Evolutionary conservation across 2,888 invertebrate genomes (phyloP).

Genomic region (Crossocerus cetratus): DNA sequence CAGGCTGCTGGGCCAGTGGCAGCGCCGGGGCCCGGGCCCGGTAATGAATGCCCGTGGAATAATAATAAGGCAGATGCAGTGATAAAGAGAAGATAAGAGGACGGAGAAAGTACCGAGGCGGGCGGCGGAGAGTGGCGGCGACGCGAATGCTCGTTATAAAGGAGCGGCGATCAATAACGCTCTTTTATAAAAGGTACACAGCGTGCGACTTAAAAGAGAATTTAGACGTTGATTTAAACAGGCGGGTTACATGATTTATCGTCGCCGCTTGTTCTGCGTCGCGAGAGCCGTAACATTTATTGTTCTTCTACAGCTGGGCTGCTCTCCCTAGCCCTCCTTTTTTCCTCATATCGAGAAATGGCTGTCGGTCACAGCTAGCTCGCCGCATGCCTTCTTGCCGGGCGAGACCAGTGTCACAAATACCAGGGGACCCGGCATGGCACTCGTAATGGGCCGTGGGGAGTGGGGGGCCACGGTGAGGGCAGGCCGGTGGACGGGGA

Average conservation of each 20-base stretch:
- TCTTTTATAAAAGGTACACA: conserved; percentile 47
- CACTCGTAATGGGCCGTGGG: no score
- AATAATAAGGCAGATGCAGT: conserved; percentile 40
- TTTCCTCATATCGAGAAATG: conserved; percentile 9
- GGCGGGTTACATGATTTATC: conserved; percentile 46
- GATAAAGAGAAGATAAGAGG: conserved; percentile 41
- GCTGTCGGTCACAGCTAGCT: no score
- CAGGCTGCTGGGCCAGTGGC: not conserved
- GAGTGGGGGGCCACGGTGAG: no score
- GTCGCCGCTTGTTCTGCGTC: conserved; percentile 39
- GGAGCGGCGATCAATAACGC: conserved; percentile 49
- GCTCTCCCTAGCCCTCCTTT: conserved; percentile 17
- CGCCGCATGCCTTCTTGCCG: no score
- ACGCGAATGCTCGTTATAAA: conserved; percentile 42
- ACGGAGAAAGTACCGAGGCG: conserved; percentile 41
- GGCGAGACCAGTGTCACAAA: no score
- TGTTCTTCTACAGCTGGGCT: conserved; percentile 31
- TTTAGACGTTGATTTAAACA: conserved; percentile 54
- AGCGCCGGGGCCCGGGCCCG: conserved; percentile 8
- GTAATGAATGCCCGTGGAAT: conserved; percentile 40
- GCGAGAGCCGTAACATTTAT: conserved; percentile 48
- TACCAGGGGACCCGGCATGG: no score
- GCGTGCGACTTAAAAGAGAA: conserved; percentile 54
- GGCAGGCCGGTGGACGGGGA: conserved; percentile 38
- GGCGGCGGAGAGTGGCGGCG: conserved; percentile 26